phyloP scores from a whole-genome alignment of 2,113 vertebrate genomes.

The Lophius piscatorius region DNA sequence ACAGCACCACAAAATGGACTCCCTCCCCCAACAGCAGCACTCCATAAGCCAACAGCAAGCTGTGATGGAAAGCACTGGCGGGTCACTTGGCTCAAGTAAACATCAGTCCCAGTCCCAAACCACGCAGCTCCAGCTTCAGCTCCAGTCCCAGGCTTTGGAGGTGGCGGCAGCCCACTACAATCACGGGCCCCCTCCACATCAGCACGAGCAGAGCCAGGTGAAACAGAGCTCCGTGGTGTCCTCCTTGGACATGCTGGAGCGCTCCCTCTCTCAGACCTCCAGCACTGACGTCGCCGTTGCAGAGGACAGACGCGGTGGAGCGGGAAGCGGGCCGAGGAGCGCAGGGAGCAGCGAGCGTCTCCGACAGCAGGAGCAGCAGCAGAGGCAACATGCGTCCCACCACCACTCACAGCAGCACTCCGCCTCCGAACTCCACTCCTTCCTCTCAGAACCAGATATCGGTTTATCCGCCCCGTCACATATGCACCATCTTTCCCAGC shows the following conservation, averaged over 20 bases:
- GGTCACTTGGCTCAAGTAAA: slow-evolving; percentile 69
- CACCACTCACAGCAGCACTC: slow-evolving; percentile 76
- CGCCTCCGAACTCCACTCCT: slow-evolving; percentile 80
- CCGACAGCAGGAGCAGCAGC: slow-evolving; percentile 73
- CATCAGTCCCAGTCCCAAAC: slow-evolving; percentile 81
- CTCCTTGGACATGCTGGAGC: slow-evolving; percentile 83
- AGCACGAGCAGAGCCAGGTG: slow-evolving; percentile 78
- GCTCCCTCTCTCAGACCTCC: slow-evolving; percentile 80
- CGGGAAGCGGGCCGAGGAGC: slow-evolving; percentile 62
- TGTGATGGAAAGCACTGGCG: slow-evolving; percentile 77
- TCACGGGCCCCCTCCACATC: slow-evolving; percentile 75
- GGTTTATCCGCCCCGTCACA: slow-evolving; percentile 74
- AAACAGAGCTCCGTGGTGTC: slow-evolving; percentile 83
- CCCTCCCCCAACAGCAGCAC: slow-evolving; percentile 76
- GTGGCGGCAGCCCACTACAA: slow-evolving; percentile 84
- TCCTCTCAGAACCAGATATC: slow-evolving; percentile 80
- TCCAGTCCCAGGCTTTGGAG: slow-evolving; percentile 87
- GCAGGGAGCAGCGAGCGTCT: slow-evolving; percentile 67
- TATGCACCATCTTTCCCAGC: slow-evolving; percentile 80
- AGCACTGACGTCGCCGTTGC: slow-evolving; percentile 68
- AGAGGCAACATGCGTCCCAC: slow-evolving; percentile 76
- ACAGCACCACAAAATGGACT: slow-evolving; percentile 53
- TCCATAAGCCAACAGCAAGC: slow-evolving; percentile 80
- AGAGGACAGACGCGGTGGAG: slow-evolving; percentile 67
- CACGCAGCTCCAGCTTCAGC: slow-evolving; percentile 86